Base-by-base conservation (phyloP, 2,797 vertebrate genomes). In the Morus bassanus region DNA sequence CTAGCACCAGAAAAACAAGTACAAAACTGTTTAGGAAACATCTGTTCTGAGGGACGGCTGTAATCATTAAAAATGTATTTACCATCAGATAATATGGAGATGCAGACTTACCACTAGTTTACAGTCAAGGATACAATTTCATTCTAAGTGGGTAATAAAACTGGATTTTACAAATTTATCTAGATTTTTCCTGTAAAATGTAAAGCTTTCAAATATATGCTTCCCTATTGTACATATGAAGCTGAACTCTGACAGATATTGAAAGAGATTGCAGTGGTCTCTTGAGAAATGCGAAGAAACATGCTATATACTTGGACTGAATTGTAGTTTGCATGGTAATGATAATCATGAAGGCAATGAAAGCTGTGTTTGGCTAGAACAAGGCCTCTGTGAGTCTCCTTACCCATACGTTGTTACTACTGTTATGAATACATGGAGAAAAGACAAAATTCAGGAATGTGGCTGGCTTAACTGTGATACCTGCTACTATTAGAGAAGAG, bases 1-100 rank as follows among this genome's bases (percentile, higher is more conserved):
- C 74, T 96, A 93, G 57, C 69, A 89, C 60, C 37, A 91, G 77
- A 84, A 82, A 59, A 94, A 57, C 46, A 75, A 67, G 56, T 85
- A 88, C 21, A 95, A 90, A 94, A 95, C 68, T 92, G 31, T 90
- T 96, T 51, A 91, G 89, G 63, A 96, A 97, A 96, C 88, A 96
- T 95, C 94, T 97, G 95, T 86, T 97, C 78, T 35, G 45, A 95
- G 41, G 78, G 68, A 91, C 1, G 6, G 27, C 59, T 95, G 50
- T 91, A 92, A 95, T 96, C 30, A 95, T 96, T 97, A 97, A 96
- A 96, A 97, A 96, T 95, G 19, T 88, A 95, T 97, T 97, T 92
- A 80, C 67, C 13, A 51, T 88, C 88, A 95, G 64, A 95, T 87
- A 91, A 96, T 94, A 91, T 95, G 76, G 87, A 89, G 68, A 61